Evolutionary conservation across 2,888 invertebrate genomes (phyloP).

Genomic region (Spilarctia lutea): DNA sequence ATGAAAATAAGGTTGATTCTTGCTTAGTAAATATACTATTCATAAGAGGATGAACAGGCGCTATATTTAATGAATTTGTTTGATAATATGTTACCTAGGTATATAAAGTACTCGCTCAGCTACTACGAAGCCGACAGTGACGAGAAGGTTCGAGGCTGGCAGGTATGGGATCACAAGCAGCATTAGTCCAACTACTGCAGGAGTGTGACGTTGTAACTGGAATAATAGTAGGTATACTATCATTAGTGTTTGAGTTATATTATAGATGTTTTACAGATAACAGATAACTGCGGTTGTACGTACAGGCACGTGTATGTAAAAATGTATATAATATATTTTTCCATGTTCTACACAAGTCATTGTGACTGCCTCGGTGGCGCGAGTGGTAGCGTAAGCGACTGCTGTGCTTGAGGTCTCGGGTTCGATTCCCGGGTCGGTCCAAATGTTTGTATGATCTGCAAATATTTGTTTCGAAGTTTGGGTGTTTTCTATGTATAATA

Average conservation of each 20-base stretch:
- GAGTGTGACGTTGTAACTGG: conserved; percentile 88
- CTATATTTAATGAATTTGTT: not conserved
- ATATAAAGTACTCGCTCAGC: conserved; percentile 96
- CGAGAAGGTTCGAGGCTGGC: conserved; percentile 93
- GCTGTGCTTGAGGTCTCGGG: no score
- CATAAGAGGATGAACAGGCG: not conserved
- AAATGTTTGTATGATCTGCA: no score
- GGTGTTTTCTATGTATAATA: no score
- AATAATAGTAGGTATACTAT: conserved; percentile 29
- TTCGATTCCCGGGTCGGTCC: no score
- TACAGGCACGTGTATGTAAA: no score
- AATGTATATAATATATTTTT: no score
- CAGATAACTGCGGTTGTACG: no score
- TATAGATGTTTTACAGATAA: not conserved
- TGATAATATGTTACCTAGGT: conserved; percentile 88
- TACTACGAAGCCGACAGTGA: conserved; percentile 93
- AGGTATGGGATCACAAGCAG: conserved; percentile 93
- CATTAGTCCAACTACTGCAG: conserved; percentile 89
- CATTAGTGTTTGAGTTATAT: not conserved
- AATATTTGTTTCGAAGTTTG: no score
- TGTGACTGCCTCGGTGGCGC: no score
- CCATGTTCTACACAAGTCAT: no score
- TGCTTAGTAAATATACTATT: not conserved
- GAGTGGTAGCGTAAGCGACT: no score
- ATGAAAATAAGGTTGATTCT: not conserved